phyloP scores from a whole-genome alignment of 2,888 invertebrate genomes.

The Cephus runcator region DNA sequence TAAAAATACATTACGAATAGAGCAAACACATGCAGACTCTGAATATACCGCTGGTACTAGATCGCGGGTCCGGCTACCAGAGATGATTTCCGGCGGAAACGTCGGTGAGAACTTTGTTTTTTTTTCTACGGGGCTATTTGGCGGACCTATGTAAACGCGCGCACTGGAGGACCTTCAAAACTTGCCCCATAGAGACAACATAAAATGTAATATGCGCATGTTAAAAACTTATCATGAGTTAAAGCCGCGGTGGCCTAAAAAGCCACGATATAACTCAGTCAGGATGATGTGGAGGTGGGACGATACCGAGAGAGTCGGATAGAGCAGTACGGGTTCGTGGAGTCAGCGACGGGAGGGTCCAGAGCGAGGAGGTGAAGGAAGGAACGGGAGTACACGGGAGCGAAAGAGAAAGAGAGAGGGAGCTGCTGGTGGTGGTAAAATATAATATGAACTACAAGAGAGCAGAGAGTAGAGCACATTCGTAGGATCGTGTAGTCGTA shows the following conservation, averaged over 20 bases:
- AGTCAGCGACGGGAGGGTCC: too few species aligned
- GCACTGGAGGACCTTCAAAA: neutral
- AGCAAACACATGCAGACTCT: neutral
- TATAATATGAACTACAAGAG: neutral
- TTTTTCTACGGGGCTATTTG: neutral
- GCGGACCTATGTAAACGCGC: neutral
- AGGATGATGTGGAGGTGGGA: neutral
- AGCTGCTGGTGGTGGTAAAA: neutral
- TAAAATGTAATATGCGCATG: slow-evolving; percentile 7
- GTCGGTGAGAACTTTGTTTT: neutral
- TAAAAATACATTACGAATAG: neutral
- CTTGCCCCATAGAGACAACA: neutral
- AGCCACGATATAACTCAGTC: slow-evolving; percentile 14
- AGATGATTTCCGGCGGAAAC: neutral
- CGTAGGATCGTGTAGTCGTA: slow-evolving; percentile 2
- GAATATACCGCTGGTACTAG: neutral
- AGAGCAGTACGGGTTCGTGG: neutral
- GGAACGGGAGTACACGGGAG: neutral
- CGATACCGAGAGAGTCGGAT: neutral
- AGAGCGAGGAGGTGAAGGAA: neutral
- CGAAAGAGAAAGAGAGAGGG: neutral
- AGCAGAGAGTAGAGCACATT: neutral
- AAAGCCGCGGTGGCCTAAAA: slow-evolving; percentile 25
- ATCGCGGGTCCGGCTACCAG: neutral
- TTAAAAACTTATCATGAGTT: slow-evolving; percentile 5